phyloP scores from a whole-genome alignment of 1,140 invertebrate genomes.

The Euborellia annulipes region DNA sequence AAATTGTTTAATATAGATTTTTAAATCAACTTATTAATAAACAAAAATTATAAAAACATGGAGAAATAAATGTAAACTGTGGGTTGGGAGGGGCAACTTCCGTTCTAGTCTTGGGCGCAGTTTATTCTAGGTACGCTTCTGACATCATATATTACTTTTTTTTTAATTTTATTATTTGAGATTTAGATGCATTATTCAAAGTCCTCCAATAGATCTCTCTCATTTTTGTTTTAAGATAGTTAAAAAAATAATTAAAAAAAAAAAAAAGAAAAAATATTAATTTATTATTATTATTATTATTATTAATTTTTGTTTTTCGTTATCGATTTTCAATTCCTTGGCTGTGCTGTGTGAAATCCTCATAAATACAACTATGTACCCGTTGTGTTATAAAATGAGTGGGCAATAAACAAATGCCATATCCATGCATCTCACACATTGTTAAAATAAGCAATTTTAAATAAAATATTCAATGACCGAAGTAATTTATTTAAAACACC shows the following conservation, averaged over 20 bases:
- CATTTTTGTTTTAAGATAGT: too few relatives aligned
- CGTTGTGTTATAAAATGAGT: constrained; percentile 6
- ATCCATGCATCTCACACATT: constrained; percentile 12
- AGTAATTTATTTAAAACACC: constrained; percentile 4
- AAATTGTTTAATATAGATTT: too few relatives aligned
- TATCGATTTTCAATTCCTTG: constrained; percentile 4
- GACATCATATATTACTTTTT: too few relatives aligned
- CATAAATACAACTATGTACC: not conserved
- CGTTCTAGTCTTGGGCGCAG: too few relatives aligned
- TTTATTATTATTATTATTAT: not conserved
- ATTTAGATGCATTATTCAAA: not conserved
- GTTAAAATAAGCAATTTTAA: constrained; percentile 13
- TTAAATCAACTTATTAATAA: too few relatives aligned
- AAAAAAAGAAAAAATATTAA: too few relatives aligned
- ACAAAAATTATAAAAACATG: too few relatives aligned
- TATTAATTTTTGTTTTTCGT: constrained; percentile 1
- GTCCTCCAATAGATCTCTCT: too few relatives aligned
- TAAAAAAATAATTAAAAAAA: too few relatives aligned
- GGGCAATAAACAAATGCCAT: constrained; percentile 11
- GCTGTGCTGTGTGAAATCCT: constrained; percentile 5
- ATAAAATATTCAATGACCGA: constrained; percentile 12
- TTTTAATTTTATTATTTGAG: not conserved
- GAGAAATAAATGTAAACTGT: too few relatives aligned
- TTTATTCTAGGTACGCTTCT: too few relatives aligned
- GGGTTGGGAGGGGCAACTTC: too few relatives aligned